A percentile compares a stretch with the other conserved stretches of the same genome.
Evolutionary conservation across 37 sponge, comb jelly and placozoan species (phyloP).

Genomic region (Spongia lamella): DNA sequence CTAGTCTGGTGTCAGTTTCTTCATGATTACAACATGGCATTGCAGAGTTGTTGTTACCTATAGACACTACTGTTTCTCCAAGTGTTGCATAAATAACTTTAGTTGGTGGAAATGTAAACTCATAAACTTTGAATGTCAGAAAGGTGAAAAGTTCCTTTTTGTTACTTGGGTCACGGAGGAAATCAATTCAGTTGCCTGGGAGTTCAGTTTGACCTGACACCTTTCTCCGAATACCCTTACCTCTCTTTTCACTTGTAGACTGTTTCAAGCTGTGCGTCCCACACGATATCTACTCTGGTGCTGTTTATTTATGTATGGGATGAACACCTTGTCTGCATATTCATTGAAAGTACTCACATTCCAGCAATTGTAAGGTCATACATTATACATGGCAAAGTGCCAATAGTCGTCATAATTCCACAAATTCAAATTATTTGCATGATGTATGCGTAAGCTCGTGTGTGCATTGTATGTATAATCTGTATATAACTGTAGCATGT

Average conservation of each 20-base stretch:
- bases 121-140: conserved; percentile 11
- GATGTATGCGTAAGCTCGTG: too few species aligned
- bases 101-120: neutral
- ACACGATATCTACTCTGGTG: too few species aligned
- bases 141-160: conserved; percentile 5
- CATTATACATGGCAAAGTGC: too few species aligned
- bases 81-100: conserved; percentile 21
- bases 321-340: conserved; percentile 14
- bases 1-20: conserved; percentile 28
- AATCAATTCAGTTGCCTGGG: too few species aligned
- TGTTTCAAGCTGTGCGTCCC: conserved; percentile 20
- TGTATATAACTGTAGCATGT: too few species aligned
- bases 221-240: conserved; percentile 12
- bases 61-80: conserved; percentile 11
- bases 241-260: conserved; percentile 13
- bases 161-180: neutral
- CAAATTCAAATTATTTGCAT: too few species aligned
- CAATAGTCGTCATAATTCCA: too few species aligned
- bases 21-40: conserved; percentile 28
- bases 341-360: conserved; percentile 26
- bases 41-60: neutral
- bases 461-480: too few species aligned
- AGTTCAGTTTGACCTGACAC: neutral
- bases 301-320: neutral
- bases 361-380: too few species aligned